phyloP scores from a whole-genome alignment of 1,140 invertebrate species.

The Pachypeltis micranthus region DNA sequence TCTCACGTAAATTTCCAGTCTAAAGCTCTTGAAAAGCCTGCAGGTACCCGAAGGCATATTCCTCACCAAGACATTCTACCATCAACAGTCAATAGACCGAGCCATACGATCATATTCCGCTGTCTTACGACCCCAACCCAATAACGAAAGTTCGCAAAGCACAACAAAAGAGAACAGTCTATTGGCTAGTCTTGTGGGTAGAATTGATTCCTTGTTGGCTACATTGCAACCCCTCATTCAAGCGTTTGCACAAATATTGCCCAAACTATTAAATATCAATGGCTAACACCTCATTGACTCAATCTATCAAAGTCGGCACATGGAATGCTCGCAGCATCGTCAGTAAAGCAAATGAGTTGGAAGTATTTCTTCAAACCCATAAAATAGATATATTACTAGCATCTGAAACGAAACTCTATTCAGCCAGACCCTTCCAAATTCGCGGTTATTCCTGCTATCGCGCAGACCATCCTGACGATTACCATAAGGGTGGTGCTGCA shows the following conservation, averaged over 20 bases:
- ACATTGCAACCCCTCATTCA: background rate
- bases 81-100: background rate
- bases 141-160: background rate
- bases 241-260: slow-evolving; percentile 2
- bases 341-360: background rate
- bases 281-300: background rate
- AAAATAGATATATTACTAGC: slow-evolving; percentile 5
- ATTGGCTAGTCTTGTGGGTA: background rate
- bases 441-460: background rate
- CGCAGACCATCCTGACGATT: slow-evolving; percentile 1
- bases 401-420: slow-evolving; percentile 1
- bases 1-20: background rate
- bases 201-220: slow-evolving; percentile 3
- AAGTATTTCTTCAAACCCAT: slow-evolving; percentile 1
- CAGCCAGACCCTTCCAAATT: background rate
- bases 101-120: background rate
- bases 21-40: background rate
- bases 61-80: background rate
- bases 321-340: slow-evolving; percentile 9
- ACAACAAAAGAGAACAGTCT: background rate
- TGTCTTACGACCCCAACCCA: background rate
- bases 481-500: background rate
- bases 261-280: slow-evolving; percentile 8
- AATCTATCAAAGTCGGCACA: background rate
- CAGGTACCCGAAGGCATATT: background rate